phyloP scores from a whole-genome alignment of 2,113 vertebrate genomes.

The Clarias batrachus region DNA sequence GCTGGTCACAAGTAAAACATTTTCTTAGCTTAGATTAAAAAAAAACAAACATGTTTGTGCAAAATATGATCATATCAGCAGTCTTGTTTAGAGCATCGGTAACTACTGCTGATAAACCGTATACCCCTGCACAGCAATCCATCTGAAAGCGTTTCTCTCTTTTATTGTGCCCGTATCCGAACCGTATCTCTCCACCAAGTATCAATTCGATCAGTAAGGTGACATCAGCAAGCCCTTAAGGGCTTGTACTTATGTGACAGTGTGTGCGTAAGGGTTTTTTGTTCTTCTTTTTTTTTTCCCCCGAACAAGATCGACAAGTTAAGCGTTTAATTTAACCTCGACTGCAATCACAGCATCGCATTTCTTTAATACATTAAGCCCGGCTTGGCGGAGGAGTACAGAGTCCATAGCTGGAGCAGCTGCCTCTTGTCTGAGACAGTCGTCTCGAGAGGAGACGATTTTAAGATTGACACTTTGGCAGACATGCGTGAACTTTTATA shows the following conservation, averaged over 20 bases:
- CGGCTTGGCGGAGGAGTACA: slow-evolving; percentile 21
- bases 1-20: background rate
- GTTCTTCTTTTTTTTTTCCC: too few relatives aligned
- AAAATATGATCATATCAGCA: slow-evolving; percentile 13
- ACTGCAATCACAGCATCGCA: background rate
- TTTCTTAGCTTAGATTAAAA: background rate
- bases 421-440: background rate
- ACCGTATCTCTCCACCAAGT: background rate
- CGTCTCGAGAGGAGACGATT: slow-evolving; percentile 4
- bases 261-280: background rate
- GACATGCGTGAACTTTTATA: background rate
- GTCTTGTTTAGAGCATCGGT: slow-evolving; percentile 5
- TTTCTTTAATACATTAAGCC: background rate
- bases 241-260: slow-evolving; percentile 51
- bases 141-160: slow-evolving; percentile 5
- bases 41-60: background rate
- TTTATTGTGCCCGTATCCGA: background rate
- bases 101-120: slow-evolving; percentile 23
- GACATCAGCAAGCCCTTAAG: slow-evolving; percentile 40
- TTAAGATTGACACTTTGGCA: slow-evolving; percentile 19
- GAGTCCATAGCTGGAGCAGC: background rate
- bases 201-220: slow-evolving; percentile 40
- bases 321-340: background rate
- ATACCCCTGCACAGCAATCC: slow-evolving; percentile 29
- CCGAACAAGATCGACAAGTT: background rate